These are phyloP conservation scores for Agriopis leucophaearia DNA, from an alignment of 2,888 invertebrate genomes.

Conservation along the genomic window DNA sequence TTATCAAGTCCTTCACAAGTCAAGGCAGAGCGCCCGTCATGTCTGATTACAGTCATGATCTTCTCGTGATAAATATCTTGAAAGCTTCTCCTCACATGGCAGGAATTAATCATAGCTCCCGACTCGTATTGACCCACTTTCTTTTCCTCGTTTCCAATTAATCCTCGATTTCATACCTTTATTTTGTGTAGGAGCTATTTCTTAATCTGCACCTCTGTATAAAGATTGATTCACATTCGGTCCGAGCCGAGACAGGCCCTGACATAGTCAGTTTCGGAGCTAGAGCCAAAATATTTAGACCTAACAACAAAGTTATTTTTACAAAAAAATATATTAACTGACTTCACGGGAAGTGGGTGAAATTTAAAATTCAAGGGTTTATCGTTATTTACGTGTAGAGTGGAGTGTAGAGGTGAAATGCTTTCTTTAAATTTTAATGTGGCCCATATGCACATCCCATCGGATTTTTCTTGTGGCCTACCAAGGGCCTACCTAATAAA, in stretches of 20 bases:
- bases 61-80: slow-evolving; percentile 25
- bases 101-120: slow-evolving; percentile 23
- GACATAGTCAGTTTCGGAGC: too few relatives aligned
- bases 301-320: too few relatives aligned
- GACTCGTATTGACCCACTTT: slow-evolving; percentile 20
- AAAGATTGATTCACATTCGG: background rate
- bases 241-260: background rate
- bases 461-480: too few relatives aligned
- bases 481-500: too few relatives aligned
- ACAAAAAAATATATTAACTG: too few relatives aligned
- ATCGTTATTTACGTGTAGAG: too few relatives aligned
- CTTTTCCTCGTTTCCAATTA: slow-evolving; percentile 47
- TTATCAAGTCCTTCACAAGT: background rate
- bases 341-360: too few relatives aligned
- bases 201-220: background rate
- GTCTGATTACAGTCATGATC: slow-evolving; percentile 10
- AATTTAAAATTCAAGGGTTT: too few relatives aligned
- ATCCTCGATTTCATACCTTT: slow-evolving; percentile 35
- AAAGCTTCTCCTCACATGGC: slow-evolving; percentile 6
- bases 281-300: too few relatives aligned
- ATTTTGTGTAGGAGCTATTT: slow-evolving; percentile 24
- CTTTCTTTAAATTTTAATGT: too few relatives aligned
- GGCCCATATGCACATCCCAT: too few relatives aligned
- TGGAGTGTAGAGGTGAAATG: too few relatives aligned
- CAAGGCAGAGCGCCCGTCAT: background rate